Percentiles rank a stretch among this genome's conserved stretches.
Conservation (phyloP, 1,140 invertebrate species). For the Hyles euphorbiae region DNA sequence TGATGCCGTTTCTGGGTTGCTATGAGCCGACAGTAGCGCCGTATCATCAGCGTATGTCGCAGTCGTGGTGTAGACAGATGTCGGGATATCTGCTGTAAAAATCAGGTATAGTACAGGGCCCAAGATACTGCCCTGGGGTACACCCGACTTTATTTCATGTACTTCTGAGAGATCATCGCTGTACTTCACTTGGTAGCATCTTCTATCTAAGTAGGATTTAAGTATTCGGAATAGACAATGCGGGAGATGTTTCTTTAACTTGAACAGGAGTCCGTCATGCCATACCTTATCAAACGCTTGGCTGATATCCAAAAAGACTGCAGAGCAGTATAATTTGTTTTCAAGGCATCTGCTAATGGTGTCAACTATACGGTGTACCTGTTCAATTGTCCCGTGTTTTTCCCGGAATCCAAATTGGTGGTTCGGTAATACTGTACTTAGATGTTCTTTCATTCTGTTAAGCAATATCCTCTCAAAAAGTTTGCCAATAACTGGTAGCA, state of each 20-base stretch:
- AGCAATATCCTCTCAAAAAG: too few species aligned
- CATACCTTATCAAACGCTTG: constrained; percentile 47
- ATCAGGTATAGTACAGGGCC: constrained; percentile 35
- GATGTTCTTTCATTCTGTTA: too few species aligned
- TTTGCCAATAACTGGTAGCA: constrained; percentile 20
- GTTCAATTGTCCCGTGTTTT: constrained; percentile 17
- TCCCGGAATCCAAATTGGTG: too few species aligned
- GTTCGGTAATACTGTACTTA: too few species aligned
- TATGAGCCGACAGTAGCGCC: constrained; percentile 10
- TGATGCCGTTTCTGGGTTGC: constrained; percentile 11
- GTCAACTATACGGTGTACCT: constrained; percentile 28
- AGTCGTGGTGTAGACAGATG: neutral
- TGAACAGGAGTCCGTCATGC: constrained; percentile 33
- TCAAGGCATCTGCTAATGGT: constrained; percentile 27
- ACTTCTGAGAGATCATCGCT: constrained; percentile 6
- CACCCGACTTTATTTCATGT: constrained; percentile 25
- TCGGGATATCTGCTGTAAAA: constrained; percentile 15
- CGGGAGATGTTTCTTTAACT: constrained; percentile 24
- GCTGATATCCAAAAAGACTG: constrained; percentile 38
- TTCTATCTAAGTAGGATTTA: constrained; percentile 11
- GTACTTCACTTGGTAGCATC: constrained; percentile 15
- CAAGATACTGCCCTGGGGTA: constrained; percentile 45
- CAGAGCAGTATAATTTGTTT: constrained; percentile 33
- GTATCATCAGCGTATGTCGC: constrained; percentile 21
- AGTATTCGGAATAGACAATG: constrained; percentile 9